phyloP scores from a whole-genome alignment of 2,113 vertebrate species.

The Trogon melanurus region DNA sequence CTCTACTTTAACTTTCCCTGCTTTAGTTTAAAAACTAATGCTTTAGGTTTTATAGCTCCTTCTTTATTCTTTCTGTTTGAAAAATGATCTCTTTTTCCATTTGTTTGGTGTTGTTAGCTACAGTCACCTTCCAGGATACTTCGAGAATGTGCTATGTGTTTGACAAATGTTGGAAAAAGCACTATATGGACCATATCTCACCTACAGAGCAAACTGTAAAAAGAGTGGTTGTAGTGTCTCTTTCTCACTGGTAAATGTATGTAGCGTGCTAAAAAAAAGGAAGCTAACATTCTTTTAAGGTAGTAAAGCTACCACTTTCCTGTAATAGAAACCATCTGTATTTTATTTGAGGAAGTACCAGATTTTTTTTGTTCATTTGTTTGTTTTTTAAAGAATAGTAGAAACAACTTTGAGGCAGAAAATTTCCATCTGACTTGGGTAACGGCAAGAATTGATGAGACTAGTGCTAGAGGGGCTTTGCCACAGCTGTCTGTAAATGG shows the following conservation, averaged over 20 bases:
- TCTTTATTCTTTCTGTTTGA: background rate
- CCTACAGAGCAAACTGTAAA: background rate
- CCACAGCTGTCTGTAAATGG: background rate
- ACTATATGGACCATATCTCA: background rate
- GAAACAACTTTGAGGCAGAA: conserved; percentile 1
- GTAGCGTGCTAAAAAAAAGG: background rate
- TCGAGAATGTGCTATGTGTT: background rate
- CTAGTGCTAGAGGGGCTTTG: background rate
- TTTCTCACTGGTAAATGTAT: background rate
- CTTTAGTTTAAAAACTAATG: background rate
- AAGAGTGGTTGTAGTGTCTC: background rate
- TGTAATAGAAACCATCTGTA: background rate
- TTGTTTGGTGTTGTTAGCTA: background rate
- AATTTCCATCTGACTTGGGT: background rate
- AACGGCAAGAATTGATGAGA: background rate
- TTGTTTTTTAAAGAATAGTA: background rate
- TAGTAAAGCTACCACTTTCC: background rate
- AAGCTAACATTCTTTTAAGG: background rate
- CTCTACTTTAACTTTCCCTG: background rate
- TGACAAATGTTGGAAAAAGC: background rate
- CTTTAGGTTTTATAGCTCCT: background rate
- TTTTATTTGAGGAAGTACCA: background rate
- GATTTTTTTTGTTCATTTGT: background rate
- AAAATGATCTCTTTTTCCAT: background rate
- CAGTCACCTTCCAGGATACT: background rate